These are phyloP conservation scores for Crotalus helleri DNA, from an alignment of 2,113 vertebrate genomes.

Conservation along the genomic window DNA sequence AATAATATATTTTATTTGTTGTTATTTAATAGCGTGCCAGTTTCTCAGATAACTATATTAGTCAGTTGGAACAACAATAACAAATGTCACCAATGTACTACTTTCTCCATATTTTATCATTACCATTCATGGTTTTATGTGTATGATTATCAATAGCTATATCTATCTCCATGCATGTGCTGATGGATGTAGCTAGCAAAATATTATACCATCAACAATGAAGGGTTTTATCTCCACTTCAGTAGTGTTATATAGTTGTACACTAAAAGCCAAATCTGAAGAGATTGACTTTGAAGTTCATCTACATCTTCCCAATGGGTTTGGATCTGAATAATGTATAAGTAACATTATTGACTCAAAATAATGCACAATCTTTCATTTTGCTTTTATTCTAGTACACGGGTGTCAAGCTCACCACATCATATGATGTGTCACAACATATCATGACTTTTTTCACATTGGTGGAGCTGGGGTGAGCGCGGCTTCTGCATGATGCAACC, in stretches of 20 bases:
- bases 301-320: too few relatives aligned
- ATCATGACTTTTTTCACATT: too few relatives aligned
- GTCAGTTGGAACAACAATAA: background rate
- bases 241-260: background rate
- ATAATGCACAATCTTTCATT: background rate
- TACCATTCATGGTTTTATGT: background rate
- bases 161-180: background rate
- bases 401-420: too few relatives aligned
- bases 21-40: background rate
- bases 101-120: background rate
- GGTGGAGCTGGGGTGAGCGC: fast-evolving
- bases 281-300: background rate
- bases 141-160: background rate
- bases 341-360: background rate
- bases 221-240: background rate
- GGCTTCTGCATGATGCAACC: too few relatives aligned
- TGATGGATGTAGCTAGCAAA: background rate
- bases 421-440: too few relatives aligned
- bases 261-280: background rate
- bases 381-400: background rate
- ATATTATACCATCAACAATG: background rate
- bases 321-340: background rate
- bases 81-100: background rate
- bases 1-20: background rate
- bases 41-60: background rate